phyloP scores from a whole-genome alignment of 2,888 invertebrate genomes.

The Mesochorus sp. region DNA sequence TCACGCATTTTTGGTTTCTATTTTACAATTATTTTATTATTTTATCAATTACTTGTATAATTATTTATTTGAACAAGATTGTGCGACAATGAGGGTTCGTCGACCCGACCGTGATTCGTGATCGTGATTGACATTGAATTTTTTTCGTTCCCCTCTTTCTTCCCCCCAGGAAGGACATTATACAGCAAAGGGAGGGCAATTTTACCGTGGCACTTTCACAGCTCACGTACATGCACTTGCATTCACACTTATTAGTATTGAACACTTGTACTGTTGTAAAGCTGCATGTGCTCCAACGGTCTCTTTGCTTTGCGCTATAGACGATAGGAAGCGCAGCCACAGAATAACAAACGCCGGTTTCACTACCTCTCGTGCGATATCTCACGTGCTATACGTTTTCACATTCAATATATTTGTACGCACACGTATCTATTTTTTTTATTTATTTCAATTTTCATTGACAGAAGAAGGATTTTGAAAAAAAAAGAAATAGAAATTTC shows the following conservation, averaged over 20 bases:
- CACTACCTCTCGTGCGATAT: constrained; percentile 23
- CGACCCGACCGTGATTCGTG: constrained; percentile 58
- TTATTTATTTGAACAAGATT: not conserved
- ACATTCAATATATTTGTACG: not conserved
- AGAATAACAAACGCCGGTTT: constrained; percentile 24
- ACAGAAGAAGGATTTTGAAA: too few relatives aligned
- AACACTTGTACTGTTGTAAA: too few relatives aligned
- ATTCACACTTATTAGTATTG: not conserved
- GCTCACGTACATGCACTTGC: constrained; percentile 37
- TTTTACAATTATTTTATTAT: too few relatives aligned
- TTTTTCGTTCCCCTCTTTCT: not conserved
- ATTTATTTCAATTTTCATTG: too few relatives aligned
- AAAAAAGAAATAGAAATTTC: too few relatives aligned
- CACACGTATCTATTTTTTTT: not conserved
- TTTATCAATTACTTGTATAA: too few relatives aligned
- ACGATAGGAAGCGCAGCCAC: too few relatives aligned
- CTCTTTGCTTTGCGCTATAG: too few relatives aligned
- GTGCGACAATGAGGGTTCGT: constrained; percentile 17
- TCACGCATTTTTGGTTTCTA: too few relatives aligned
- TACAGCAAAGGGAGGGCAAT: constrained; percentile 9
- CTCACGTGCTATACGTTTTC: too few relatives aligned
- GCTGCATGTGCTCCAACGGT: too few relatives aligned
- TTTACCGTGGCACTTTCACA: constrained; percentile 57
- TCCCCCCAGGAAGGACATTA: constrained; percentile 45
- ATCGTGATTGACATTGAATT: constrained; percentile 56